Conservation (phyloP, 2,113 vertebrate genomes). For the Ellobius talpinus region DNA sequence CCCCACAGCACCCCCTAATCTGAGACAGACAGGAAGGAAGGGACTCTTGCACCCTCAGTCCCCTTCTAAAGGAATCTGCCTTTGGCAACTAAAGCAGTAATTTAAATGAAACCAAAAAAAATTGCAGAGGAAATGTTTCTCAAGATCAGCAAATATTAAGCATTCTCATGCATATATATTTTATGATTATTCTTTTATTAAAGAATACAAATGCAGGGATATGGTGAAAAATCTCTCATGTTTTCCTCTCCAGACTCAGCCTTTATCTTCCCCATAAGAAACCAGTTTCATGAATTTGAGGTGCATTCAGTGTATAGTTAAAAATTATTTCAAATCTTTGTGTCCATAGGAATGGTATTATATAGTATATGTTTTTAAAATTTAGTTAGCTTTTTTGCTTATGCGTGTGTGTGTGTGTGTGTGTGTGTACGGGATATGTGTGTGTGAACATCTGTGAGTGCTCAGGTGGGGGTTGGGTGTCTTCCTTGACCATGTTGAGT, state of each 20-base stretch:
- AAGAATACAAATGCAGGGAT: background rate
- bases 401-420: background rate
- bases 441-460: background rate
- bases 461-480: background rate
- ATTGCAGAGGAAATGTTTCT: background rate
- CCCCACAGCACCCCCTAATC: fast-evolving
- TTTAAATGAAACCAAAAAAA: background rate
- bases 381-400: background rate
- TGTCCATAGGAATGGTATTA: background rate
- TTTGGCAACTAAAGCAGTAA: background rate
- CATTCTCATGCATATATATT: background rate
- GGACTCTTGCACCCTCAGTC: too few relatives aligned
- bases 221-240: background rate
- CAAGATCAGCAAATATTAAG: background rate
- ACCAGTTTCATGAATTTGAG: background rate
- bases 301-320: background rate
- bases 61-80: background rate
- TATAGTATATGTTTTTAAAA: background rate
- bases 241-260: too few relatives aligned
- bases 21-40: background rate
- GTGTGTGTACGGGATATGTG: background rate
- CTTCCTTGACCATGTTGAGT: background rate
- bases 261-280: background rate
- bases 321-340: background rate
- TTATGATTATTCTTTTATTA: background rate